Evolutionary conservation across 1,140 invertebrate species (phyloP).

Genomic region (Ylistrum balloti): DNA sequence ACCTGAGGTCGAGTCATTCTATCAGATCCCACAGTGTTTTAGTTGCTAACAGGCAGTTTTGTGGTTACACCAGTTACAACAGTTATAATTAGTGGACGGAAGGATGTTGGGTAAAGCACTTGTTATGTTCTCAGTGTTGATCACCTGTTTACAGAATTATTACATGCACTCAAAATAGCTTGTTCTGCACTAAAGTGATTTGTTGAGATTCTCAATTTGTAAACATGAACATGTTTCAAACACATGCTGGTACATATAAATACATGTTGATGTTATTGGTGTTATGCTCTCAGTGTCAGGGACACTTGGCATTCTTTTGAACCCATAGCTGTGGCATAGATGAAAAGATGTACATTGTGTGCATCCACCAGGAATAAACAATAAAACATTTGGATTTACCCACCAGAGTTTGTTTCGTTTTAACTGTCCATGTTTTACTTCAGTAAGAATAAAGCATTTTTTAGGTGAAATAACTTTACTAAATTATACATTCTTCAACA

Average conservation of each 20-base stretch:
- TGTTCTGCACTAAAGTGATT: neutral
- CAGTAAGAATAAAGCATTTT: neutral
- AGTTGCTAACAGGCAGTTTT: too few species aligned
- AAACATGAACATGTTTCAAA: neutral
- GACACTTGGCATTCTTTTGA: neutral
- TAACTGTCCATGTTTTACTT: too few species aligned
- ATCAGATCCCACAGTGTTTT: too few species aligned
- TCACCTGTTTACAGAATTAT: neutral
- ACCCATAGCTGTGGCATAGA: neutral
- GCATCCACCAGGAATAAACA: too few species aligned
- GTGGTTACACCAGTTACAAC: neutral
- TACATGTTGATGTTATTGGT: neutral
- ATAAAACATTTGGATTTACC: too few species aligned
- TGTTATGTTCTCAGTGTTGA: neutral
- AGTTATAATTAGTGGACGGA: neutral
- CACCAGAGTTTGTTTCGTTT: too few species aligned
- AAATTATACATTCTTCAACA: neutral
- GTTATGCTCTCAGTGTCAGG: neutral
- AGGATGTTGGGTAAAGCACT: neutral
- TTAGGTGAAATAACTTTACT: neutral
- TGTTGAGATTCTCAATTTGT: neutral
- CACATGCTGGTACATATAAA: neutral
- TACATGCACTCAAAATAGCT: constrained; percentile 19
- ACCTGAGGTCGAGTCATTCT: too few species aligned
- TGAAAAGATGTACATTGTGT: too few species aligned